Conservation (phyloP, 2,888 invertebrate genomes). For the Leucania comma region DNA sequence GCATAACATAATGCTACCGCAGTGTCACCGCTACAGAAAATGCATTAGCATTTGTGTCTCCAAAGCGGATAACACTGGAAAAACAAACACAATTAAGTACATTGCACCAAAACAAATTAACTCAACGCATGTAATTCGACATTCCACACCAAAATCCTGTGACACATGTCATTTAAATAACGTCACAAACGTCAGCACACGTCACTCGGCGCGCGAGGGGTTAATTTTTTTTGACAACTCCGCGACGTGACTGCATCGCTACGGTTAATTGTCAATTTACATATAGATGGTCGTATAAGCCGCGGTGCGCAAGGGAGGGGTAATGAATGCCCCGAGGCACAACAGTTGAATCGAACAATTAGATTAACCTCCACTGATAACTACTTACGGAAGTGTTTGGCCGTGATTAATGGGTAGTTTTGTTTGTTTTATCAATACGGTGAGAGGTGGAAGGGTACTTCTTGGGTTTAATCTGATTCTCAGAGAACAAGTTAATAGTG, state of each 20-base stretch:
- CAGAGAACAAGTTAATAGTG: background rate
- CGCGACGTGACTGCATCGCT: conserved; percentile 41
- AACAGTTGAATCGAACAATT: conserved; percentile 47
- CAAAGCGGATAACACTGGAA: background rate
- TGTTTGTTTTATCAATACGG: conserved; percentile 26
- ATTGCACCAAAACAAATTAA: conserved; percentile 4
- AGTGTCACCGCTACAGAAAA: background rate
- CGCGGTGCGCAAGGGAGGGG: conserved; percentile 38
- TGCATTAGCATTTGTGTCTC: conserved; percentile 3
- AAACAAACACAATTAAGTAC: background rate
- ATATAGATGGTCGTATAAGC: conserved; percentile 59
- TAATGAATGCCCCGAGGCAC: conserved; percentile 49
- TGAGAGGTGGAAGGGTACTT: background rate
- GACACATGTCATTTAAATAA: conserved; percentile 36
- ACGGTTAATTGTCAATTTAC: conserved; percentile 68
- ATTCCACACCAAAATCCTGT: conserved; percentile 16
- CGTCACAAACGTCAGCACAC: conserved; percentile 35
- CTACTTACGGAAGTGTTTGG: conserved; percentile 30
- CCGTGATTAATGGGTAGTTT: conserved; percentile 37
- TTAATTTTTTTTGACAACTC: conserved; percentile 54
- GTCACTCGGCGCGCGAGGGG: conserved; percentile 41
- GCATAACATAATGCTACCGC: background rate
- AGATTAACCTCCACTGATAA: conserved; percentile 39
- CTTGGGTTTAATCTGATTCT: conserved; percentile 2
- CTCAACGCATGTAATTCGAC: background rate